These are phyloP conservation scores for Pogonocherus hispidulus DNA, from an alignment of 2,888 invertebrate genomes.

Conservation along the genomic window DNA sequence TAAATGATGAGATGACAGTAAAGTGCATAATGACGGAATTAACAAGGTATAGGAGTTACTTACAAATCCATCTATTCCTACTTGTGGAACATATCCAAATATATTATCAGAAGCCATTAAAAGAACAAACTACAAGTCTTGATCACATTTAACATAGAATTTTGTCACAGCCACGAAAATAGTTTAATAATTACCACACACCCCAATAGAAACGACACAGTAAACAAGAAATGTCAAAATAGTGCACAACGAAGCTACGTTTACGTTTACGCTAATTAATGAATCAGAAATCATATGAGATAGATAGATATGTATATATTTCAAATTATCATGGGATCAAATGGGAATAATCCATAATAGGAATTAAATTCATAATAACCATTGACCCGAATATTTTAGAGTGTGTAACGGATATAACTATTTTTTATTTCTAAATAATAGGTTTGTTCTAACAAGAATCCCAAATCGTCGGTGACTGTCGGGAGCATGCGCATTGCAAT, in stretches of 20 bases:
- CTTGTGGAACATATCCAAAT: slow-evolving; percentile 66
- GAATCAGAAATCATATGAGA: too few species aligned
- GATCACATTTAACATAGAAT: slow-evolving; percentile 43
- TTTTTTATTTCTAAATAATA: too few species aligned
- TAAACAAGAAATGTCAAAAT: slow-evolving; percentile 21
- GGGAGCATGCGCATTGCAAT: too few species aligned
- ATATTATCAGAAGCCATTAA: slow-evolving; percentile 68
- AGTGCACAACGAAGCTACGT: background rate
- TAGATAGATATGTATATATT: too few species aligned
- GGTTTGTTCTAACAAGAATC: too few species aligned
- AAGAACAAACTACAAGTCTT: slow-evolving; percentile 40
- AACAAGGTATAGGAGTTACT: slow-evolving; percentile 52
- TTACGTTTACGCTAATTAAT: background rate
- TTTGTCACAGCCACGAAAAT: slow-evolving; percentile 47
- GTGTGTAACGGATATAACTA: too few species aligned
- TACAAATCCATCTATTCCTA: slow-evolving; percentile 66
- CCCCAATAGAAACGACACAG: background rate
- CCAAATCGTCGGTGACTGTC: too few species aligned
- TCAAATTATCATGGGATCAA: background rate
- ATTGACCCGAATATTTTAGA: too few species aligned
- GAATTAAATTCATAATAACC: too few species aligned
- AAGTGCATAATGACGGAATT: background rate
- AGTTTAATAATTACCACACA: background rate
- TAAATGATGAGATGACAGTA: background rate
- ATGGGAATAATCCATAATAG: background rate